Evolutionary conservation across 2,113 vertebrate species (phyloP), one percentile per base, ranked within the genome.

Genomic region (Hassar affinis): DNA sequence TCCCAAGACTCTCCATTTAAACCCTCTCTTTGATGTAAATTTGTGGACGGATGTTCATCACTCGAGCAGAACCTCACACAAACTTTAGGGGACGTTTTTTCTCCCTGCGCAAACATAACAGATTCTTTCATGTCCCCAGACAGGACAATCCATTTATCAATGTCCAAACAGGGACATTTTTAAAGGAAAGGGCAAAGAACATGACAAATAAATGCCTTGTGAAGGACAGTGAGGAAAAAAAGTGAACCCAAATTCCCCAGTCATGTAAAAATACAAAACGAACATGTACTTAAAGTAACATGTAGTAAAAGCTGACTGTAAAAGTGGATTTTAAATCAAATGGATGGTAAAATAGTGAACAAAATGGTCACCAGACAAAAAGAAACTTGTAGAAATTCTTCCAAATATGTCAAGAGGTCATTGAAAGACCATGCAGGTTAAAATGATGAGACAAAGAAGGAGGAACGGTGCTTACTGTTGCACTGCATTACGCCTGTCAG

Each of bases 11-110:
- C 81, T 88, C 59, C 79, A 89, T 87, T 83, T 84, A 84, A 88
- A 90, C 62, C 89, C 89, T 84, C 68, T 76, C 96, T 96, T 97
- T 98, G 96, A 97, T 95, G 95, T 96, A 87, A 84, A 22, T 91
- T 81, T 94, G 92, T 92, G 93, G 91, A 94, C 54, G 90, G 93
- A 93, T 92, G 89, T 87, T 86, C 91, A 91, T 94, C 88, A 90
- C 90, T 93, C 92, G 93, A 92, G 87, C 89, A 88, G 92, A 80
- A 81, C 87, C 93, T 94, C 95, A 84, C 93, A 88, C 90, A 95
- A 96, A 96, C 92, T 96, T 89, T 92, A 88, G 89, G 77, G 92
- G 88, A 89, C 91, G 89, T 35, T 94, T 93, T 89, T 78, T 80
- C n/a, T 92, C 92, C 94, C 83, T 89, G 88, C 86, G 86, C 91